Evolutionary conservation across 2,113 vertebrate genomes (phyloP), one percentile per base, ranked within the genome.

Genomic region (Syngnathus typhle): DNA sequence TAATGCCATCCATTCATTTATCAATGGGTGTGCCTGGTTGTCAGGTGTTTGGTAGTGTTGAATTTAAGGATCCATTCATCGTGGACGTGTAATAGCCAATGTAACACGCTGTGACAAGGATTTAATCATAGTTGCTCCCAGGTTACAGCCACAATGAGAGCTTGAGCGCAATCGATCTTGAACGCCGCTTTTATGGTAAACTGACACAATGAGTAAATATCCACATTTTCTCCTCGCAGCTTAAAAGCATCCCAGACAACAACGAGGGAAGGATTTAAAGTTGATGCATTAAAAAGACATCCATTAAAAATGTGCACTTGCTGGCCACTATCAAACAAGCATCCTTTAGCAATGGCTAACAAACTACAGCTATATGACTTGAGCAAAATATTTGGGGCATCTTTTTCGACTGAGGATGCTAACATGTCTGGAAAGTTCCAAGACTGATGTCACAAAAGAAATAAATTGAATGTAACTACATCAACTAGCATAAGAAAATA

Each of bases 141-240:
- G 70, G 82, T 81, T 87, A 81, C 78, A 62, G 62, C 64, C 32
- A 66, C 60, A 62, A 62, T 23, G n/a, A 27, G 38, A 43, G 21
- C 55, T 36, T 16, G 67, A 72, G 73, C 74, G 52, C 68, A 52
- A 67, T 66, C 21, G 8, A 61, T 71, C 55, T 67, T 70, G 47
- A 78, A 81, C 67, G 79, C 73, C 62, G 74, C 74, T 85, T 87
- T 87, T 85, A 86, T 72, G 70, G 74, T 73, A 86, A 84, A 79
- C 66, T 86, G 86, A 87, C 81, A 84, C 72, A 74, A 74, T 74
- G 79, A 89, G 87, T 84, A 85, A 84, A 84, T 78, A 85, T 83
- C 73, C 72, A 79, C 71, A 76, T 67, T 71, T 69, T 75, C 72
- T 78, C 69, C 74, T 73, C 75, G 76, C 71, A 72, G 62, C 60